Evolutionary conservation across 2,797 vertebrate genomes (phyloP).

Genomic region (Aratinga solstitialis): DNA sequence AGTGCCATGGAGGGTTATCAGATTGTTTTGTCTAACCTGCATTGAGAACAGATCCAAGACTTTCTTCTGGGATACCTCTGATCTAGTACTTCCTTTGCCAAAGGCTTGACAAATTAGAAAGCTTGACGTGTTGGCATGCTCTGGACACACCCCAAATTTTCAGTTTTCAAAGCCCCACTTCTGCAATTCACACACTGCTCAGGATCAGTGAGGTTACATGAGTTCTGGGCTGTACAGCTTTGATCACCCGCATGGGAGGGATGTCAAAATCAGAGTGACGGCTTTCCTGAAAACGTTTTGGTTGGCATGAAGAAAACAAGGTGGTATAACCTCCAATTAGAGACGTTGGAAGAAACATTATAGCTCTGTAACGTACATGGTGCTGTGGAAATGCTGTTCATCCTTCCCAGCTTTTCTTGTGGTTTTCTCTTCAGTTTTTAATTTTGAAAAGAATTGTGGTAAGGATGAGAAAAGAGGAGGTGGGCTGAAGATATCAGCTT

Average conservation of each 20-base stretch:
- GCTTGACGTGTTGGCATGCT: background rate
- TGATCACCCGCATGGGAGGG: background rate
- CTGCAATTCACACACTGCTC: background rate
- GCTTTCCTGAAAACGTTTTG: background rate
- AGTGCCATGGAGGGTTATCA: background rate
- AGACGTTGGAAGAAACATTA: background rate
- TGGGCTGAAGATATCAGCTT: conserved; percentile 61
- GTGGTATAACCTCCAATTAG: background rate
- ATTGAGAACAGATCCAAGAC: background rate
- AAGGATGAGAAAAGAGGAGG: conserved; percentile 58
- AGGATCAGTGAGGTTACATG: background rate
- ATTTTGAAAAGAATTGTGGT: conserved; percentile 56
- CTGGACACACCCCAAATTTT: background rate
- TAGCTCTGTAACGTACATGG: background rate
- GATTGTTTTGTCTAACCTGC: background rate
- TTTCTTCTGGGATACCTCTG: conserved; percentile 22
- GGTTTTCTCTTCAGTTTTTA: conserved; percentile 52
- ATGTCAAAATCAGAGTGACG: background rate
- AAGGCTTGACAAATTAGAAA: conserved; percentile 33
- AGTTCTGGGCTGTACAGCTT: background rate
- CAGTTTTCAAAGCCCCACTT: background rate
- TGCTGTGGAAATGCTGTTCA: background rate
- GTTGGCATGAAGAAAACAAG: background rate
- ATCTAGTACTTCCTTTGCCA: conserved; percentile 24
- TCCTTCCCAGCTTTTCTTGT: conserved; percentile 50